phyloP scores from a whole-genome alignment of 2,888 invertebrate genomes.

The Beris chalybata region DNA sequence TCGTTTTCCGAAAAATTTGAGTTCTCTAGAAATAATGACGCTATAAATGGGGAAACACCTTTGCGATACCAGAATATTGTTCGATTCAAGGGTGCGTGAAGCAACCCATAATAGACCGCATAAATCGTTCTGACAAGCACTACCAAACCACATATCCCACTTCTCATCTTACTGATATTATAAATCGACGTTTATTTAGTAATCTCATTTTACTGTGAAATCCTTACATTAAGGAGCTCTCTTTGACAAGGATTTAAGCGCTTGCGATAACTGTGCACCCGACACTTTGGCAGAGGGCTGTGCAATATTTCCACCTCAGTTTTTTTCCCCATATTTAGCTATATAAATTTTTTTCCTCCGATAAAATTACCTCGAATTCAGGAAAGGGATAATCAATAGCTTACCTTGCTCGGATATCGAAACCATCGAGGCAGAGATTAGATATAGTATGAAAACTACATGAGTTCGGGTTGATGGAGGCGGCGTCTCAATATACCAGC shows the following conservation, averaged over 20 bases:
- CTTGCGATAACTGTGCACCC: constrained; percentile 27
- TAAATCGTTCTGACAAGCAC: too few relatives aligned
- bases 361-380: not conserved
- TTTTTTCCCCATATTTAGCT: too few relatives aligned
- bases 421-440: constrained; percentile 24
- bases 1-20: too few relatives aligned
- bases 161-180: constrained; percentile 7
- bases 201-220: constrained; percentile 23
- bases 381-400: constrained; percentile 29
- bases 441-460: constrained; percentile 15
- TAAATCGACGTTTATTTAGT: constrained; percentile 17
- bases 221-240: constrained; percentile 18
- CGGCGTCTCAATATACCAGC: not conserved
- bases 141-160: not conserved
- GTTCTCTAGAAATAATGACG: too few relatives aligned
- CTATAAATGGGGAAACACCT: too few relatives aligned
- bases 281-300: not conserved
- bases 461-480: not conserved
- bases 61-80: too few relatives aligned
- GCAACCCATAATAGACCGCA: too few relatives aligned
- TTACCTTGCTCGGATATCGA: constrained; percentile 28
- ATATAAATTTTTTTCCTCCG: too few relatives aligned
- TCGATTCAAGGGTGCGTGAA: too few relatives aligned
- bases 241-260: constrained; percentile 31
- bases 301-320: too few relatives aligned